phyloP scores from a whole-genome alignment of 1,140 invertebrate species.

The Drosophila mauritiana region DNA sequence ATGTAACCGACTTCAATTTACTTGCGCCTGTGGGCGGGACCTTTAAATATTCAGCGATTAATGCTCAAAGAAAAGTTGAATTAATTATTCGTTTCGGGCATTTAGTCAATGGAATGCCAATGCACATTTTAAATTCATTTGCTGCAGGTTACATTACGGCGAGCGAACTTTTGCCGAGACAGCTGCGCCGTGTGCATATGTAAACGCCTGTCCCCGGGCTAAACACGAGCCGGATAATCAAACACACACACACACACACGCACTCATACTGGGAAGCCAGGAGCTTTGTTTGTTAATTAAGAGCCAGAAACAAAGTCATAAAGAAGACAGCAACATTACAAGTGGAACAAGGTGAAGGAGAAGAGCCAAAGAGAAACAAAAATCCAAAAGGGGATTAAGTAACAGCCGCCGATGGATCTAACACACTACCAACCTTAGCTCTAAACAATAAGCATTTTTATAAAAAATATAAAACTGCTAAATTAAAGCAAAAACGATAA shows the following conservation, averaged over 20 bases:
- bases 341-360: constrained; percentile 17
- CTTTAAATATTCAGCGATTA: constrained; percentile 29
- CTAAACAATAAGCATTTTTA: no score
- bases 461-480: no score
- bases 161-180: constrained; percentile 2
- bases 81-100: constrained; percentile 22
- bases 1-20: constrained; percentile 10
- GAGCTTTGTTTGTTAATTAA: constrained; percentile 78
- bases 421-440: not conserved
- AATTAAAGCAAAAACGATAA: no score
- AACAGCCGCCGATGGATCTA: not conserved
- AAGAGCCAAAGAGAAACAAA: constrained; percentile 38
- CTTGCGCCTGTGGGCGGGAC: not conserved
- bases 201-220: constrained; percentile 35
- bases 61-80: constrained; percentile 13
- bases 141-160: constrained; percentile 24
- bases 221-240: constrained; percentile 65
- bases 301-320: constrained; percentile 78
- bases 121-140: constrained; percentile 47
- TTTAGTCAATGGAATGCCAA: constrained; percentile 10
- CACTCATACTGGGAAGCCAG: not conserved
- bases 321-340: constrained; percentile 57
- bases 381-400: not conserved
- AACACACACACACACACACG: constrained; percentile 32
- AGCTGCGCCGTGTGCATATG: constrained; percentile 44